phyloP scores from a whole-genome alignment of 2,888 invertebrate species.

The Epinotia demarniana region DNA sequence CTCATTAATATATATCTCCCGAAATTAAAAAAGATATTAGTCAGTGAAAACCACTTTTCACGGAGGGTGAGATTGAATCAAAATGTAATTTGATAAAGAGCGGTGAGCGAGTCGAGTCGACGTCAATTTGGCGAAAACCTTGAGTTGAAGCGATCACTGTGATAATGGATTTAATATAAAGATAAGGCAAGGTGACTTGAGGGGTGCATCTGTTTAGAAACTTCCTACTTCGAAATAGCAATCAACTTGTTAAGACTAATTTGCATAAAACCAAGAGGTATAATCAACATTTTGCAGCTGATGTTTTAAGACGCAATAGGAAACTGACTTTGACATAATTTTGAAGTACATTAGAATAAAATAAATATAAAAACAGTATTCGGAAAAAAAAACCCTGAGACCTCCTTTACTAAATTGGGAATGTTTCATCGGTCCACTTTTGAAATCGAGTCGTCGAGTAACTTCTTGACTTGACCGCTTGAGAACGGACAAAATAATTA shows the following conservation, averaged over 20 bases:
- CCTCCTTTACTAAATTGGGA: background rate
- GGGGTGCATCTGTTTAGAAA: slow-evolving; percentile 44
- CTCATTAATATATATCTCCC: slow-evolving; percentile 55
- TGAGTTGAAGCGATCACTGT: slow-evolving; percentile 51
- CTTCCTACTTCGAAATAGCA: slow-evolving; percentile 39
- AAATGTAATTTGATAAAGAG: slow-evolving; percentile 66
- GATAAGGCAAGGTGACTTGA: slow-evolving; percentile 47
- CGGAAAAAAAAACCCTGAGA: background rate
- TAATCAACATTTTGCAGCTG: slow-evolving; percentile 17
- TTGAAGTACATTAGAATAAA: background rate
- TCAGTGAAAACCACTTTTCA: slow-evolving; percentile 56
- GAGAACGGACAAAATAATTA: slow-evolving; percentile 24
- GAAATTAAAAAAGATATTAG: slow-evolving; percentile 64
- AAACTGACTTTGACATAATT: slow-evolving; percentile 10
- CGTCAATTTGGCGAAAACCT: slow-evolving; percentile 58
- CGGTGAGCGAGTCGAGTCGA: slow-evolving; percentile 53
- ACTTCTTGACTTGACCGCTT: slow-evolving; percentile 21
- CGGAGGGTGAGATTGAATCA: slow-evolving; percentile 54
- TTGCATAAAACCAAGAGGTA: slow-evolving; percentile 30
- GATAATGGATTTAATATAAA: slow-evolving; percentile 57
- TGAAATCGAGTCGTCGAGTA: background rate
- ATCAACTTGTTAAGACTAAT: slow-evolving; percentile 38
- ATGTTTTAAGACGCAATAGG: background rate
- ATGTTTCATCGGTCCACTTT: background rate
- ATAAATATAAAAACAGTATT: background rate